phyloP scores from a whole-genome alignment of 2,113 vertebrate genomes.

The Odocoileus virginianus region DNA sequence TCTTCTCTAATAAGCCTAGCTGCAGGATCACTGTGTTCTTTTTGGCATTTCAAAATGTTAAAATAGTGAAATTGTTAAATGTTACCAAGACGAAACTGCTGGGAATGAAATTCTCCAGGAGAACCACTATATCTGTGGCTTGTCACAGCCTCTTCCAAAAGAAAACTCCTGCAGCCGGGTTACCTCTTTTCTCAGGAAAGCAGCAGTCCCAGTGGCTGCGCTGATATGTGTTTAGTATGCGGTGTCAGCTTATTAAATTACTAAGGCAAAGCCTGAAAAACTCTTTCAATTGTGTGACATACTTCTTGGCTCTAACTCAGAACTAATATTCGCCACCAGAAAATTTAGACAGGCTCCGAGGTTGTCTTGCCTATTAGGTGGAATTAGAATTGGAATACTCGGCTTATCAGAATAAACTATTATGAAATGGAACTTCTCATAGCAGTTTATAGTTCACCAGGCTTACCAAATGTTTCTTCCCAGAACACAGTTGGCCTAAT shows the following conservation, averaged over 20 bases:
- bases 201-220: slow-evolving; percentile 59
- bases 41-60: slow-evolving; percentile 74
- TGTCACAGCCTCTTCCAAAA: slow-evolving; percentile 34
- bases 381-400: slow-evolving; percentile 65
- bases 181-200: slow-evolving; percentile 56
- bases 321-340: slow-evolving; percentile 70
- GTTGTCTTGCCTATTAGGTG: slow-evolving; percentile 66
- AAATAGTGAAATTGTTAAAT: slow-evolving; percentile 76
- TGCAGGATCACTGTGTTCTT: slow-evolving; percentile 65
- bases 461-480: slow-evolving; percentile 67
- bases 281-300: slow-evolving; percentile 66
- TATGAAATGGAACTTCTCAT: slow-evolving; percentile 73
- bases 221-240: slow-evolving; percentile 73
- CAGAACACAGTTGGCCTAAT: slow-evolving; percentile 63
- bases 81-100: slow-evolving; percentile 69
- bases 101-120: slow-evolving; percentile 63
- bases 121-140: slow-evolving; percentile 70
- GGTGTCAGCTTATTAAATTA: slow-evolving; percentile 80
- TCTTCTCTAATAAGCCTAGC: slow-evolving; percentile 67
- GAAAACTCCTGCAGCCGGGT: slow-evolving; percentile 11
- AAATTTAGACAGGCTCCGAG: slow-evolving; percentile 49
- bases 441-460: slow-evolving; percentile 64
- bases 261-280: slow-evolving; percentile 71
- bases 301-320: slow-evolving; percentile 72
- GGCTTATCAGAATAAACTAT: slow-evolving; percentile 65